Percentiles rank a stretch among this genome's conserved stretches.
Evolutionary conservation across 2,113 vertebrate genomes (phyloP).

Genomic region (Entelurus aequoreus): DNA sequence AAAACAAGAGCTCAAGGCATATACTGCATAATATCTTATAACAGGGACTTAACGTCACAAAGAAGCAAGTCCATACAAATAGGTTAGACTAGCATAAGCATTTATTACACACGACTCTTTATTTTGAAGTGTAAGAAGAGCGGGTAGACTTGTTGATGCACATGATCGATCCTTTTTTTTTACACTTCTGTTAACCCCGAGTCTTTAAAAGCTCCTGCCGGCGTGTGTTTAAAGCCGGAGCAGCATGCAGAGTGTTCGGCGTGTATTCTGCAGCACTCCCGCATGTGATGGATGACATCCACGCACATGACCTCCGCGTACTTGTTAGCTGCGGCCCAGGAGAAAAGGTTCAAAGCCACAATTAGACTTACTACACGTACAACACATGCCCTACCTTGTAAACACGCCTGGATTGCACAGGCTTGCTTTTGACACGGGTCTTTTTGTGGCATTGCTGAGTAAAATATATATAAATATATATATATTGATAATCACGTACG

Average conservation of each 20-base stretch:
- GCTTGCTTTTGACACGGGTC: constrained; percentile 65
- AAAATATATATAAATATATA: too few relatives aligned
- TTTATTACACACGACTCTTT: too few relatives aligned
- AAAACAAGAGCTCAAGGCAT: too few relatives aligned
- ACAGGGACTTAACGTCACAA: too few relatives aligned
- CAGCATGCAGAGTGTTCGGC: constrained; percentile 53
- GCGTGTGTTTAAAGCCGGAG: constrained; percentile 50
- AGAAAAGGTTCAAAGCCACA: not conserved
- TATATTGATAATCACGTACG: not conserved
- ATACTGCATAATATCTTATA: too few relatives aligned
- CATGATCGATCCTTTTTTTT: too few relatives aligned
- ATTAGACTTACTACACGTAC: not conserved
- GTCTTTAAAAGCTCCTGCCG: constrained; percentile 1
- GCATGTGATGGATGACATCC: constrained; percentile 58
- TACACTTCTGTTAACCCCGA: too few relatives aligned
- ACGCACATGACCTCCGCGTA: constrained; percentile 59
- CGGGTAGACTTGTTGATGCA: too few relatives aligned
- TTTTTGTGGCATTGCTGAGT: constrained; percentile 58
- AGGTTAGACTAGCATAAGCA: too few relatives aligned
- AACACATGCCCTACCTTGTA: constrained; percentile 51
- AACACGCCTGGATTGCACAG: constrained; percentile 61
- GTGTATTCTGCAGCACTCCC: constrained; percentile 46
- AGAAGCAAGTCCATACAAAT: too few relatives aligned
- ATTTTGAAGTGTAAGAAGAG: too few relatives aligned
- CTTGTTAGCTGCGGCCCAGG: constrained; percentile 46